phyloP scores from a whole-genome alignment of 1,140 invertebrate genomes.

The Eufriesea mexicana region DNA sequence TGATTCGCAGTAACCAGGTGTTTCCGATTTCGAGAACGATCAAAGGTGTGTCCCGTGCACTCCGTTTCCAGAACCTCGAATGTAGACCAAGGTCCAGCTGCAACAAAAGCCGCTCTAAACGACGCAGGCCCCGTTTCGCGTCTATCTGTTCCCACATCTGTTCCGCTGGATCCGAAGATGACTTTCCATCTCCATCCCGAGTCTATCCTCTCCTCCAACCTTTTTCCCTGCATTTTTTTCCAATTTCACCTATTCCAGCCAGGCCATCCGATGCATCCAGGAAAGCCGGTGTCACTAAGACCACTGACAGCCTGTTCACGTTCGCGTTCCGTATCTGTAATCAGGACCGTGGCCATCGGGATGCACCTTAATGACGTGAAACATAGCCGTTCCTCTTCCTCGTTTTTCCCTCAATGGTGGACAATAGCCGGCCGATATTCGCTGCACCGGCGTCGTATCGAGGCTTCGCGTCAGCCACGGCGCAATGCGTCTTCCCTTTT shows the following conservation, averaged over 20 bases:
- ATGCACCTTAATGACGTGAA: constrained; percentile 37
- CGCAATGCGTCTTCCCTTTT: constrained; percentile 33
- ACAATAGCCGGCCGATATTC: constrained; percentile 26
- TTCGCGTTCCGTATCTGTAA: constrained; percentile 30
- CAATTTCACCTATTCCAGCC: not conserved
- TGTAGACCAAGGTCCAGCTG: constrained; percentile 67
- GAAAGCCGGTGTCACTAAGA: too few relatives aligned
- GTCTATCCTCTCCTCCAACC: not conserved
- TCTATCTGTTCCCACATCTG: constrained; percentile 54
- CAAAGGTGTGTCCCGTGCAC: constrained; percentile 57
- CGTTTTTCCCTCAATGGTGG: not conserved
- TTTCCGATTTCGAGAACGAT: constrained; percentile 52
- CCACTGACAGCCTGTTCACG: not conserved
- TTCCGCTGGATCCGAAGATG: constrained; percentile 50
- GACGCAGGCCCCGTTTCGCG: constrained; percentile 11
- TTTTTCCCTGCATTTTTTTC: not conserved
- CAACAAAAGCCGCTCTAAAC: constrained; percentile 35
- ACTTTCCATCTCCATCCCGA: constrained; percentile 47
- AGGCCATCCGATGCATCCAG: constrained; percentile 18
- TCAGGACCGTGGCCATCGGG: constrained; percentile 3
- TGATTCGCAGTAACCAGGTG: constrained; percentile 55
- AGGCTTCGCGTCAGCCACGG: constrained; percentile 21
- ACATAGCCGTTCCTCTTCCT: not conserved
- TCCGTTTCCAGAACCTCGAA: constrained; percentile 49
- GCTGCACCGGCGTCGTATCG: not conserved